phyloP scores from a whole-genome alignment of 2,888 invertebrate genomes.

The Eupsilia transversa region DNA sequence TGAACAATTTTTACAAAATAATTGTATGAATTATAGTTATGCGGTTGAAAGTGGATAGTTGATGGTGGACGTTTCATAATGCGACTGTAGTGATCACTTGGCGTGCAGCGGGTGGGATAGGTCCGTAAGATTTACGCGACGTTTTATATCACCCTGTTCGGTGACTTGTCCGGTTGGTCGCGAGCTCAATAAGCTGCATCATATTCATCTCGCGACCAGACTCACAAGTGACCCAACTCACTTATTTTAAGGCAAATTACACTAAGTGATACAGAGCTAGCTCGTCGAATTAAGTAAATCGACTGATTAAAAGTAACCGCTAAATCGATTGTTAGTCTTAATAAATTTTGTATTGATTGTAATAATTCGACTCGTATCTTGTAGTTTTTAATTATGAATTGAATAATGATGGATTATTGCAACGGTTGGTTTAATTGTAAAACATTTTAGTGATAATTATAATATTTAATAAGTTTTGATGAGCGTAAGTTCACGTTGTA shows the following conservation, averaged over 20 bases:
- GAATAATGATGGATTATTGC: slow-evolving; percentile 32
- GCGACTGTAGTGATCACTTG: slow-evolving; percentile 53
- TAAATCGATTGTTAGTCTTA: slow-evolving; percentile 61
- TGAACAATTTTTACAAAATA: slow-evolving; percentile 30
- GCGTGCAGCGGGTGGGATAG: slow-evolving; percentile 51
- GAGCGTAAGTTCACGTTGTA: slow-evolving; percentile 71
- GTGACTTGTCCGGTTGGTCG: slow-evolving; percentile 44
- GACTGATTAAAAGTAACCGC: slow-evolving; percentile 76
- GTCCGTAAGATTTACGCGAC: slow-evolving; percentile 55
- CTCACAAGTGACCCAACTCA: slow-evolving; percentile 32
- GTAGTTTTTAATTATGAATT: slow-evolving; percentile 57
- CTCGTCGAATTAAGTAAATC: slow-evolving; percentile 72
- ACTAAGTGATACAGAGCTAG: slow-evolving; percentile 65
- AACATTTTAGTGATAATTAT: slow-evolving; percentile 70
- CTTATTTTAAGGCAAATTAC: slow-evolving; percentile 61
- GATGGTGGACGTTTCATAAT: slow-evolving; percentile 52
- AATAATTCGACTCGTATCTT: slow-evolving; percentile 52
- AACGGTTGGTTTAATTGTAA: slow-evolving; percentile 64
- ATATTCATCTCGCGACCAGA: slow-evolving; percentile 43
- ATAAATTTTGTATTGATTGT: slow-evolving; percentile 54
- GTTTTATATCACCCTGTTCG: slow-evolving; percentile 42
- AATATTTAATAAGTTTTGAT: slow-evolving; percentile 73
- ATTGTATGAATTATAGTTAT: slow-evolving; percentile 26
- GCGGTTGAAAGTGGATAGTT: slow-evolving; percentile 60
- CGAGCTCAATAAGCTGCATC: slow-evolving; percentile 57